These are phyloP conservation scores for Emys orbicularis DNA, from an alignment of 2,797 vertebrate species.

Conservation along the genomic window DNA sequence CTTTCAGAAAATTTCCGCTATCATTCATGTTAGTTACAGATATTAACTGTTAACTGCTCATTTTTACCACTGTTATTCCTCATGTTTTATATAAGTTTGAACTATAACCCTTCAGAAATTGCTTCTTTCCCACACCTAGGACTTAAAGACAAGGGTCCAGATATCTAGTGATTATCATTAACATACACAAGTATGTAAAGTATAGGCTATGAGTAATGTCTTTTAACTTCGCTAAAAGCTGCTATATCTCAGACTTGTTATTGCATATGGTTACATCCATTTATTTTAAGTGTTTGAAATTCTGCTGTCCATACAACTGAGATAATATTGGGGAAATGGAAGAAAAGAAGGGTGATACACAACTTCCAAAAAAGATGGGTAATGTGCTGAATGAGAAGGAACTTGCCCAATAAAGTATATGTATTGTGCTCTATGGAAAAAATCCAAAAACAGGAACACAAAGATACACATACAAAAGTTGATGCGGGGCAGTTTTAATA, in stretches of 20 bases:
- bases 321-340: not conserved
- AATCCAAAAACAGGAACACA: not conserved
- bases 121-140: not conserved
- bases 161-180: not conserved
- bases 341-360: not conserved
- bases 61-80: not conserved
- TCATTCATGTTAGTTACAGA: not conserved
- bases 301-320: not conserved
- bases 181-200: not conserved
- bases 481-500: not conserved
- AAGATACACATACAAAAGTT: not conserved
- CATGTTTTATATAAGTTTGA: not conserved
- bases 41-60: not conserved
- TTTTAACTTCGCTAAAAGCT: not conserved
- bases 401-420: not conserved
- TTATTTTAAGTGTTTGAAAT: not conserved
- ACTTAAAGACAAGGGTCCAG: not conserved
- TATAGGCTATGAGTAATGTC: not conserved
- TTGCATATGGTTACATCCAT: not conserved
- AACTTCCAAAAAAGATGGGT: not conserved
- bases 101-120: not conserved
- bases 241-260: not conserved
- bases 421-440: not conserved
- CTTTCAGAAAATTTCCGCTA: not conserved
- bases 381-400: not conserved